Evolutionary conservation across 2,797 vertebrate genomes (phyloP), one percentile per base, ranked within the genome.

Genomic region (Sylvia borin): DNA sequence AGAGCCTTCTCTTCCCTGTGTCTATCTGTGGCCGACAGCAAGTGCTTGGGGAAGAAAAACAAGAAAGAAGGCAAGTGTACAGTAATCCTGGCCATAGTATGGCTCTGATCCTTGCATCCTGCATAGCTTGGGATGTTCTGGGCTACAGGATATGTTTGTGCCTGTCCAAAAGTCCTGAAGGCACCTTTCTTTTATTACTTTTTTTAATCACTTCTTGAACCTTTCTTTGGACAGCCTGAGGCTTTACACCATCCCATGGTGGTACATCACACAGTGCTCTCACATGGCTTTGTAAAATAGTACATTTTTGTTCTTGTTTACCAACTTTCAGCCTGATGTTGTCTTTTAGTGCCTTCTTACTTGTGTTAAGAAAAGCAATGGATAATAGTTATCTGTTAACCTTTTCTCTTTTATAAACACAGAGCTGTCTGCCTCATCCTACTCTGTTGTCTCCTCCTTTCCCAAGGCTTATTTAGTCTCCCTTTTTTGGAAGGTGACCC

Each of bases 231-330:
- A 40, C 4, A 36, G 20, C 72, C 62, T 73, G 48, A n/a, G 36
- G 36, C 47, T 93, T 92, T n/a, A 48, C 40, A 48, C 32, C 24
- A 32, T 65, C 19, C 53, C 15, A 15, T 25, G 29, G 26, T 50
- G 40, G 32, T 36, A 29, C 1, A 0, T 50, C 0, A 0, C 47
- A 71, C 19, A 34, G 26, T 42, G 34, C 54, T 85, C 50, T 90
- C 76, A 76, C 0, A 0, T 66, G 58, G 34, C 32, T 88, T 85
- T 80, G 50, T 61, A 77, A 71, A 80, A 85, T 6, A 64, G 16
- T 50, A 61, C 18, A 29, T 43, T 67, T 55, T 87, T 85, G 42
- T 43, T 83, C 34, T 55, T 77, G 9, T 72, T 93, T 66, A 84
- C 65, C 24, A 58, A 1, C n/a, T 72, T 92, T 48, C 57, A 90